Percentiles rank a stretch among this genome's conserved stretches.
Evolutionary conservation across 2,888 invertebrate species (phyloP).

Genomic region (Caenorhabditis uteleia): DNA sequence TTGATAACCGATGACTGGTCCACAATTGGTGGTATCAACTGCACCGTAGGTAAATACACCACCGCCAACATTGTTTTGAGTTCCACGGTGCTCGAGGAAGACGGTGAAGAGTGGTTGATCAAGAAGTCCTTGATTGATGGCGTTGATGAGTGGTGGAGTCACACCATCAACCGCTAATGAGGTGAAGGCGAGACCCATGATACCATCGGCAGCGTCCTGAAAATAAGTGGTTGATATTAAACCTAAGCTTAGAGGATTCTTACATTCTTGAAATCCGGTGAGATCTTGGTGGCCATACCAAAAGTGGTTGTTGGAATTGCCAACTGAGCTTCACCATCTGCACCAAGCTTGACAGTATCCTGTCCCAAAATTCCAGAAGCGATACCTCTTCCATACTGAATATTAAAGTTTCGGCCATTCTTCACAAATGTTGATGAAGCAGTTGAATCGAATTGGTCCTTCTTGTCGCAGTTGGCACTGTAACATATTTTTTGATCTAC

Average conservation of each 20-base stretch:
- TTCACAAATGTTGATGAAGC: constrained; percentile 82
- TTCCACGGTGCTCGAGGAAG: constrained; percentile 45
- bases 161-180: constrained; percentile 50
- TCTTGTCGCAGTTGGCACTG: constrained; percentile 9
- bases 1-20: constrained; percentile 38
- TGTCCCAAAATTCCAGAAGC: constrained; percentile 90
- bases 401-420: constrained; percentile 88
- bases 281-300: constrained; percentile 49
- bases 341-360: constrained; percentile 77
- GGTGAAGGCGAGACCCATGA: constrained; percentile 49
- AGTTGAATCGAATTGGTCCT: constrained; percentile 84
- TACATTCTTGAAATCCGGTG: constrained; percentile 41
- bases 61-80: constrained; percentile 46
- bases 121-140: constrained; percentile 49
- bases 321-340: constrained; percentile 25
- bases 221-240: too few relatives aligned
- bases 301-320: constrained; percentile 48
- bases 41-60: constrained; percentile 58
- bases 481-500: not conserved
- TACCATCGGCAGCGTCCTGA: constrained; percentile 49
- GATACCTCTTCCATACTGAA: constrained; percentile 88
- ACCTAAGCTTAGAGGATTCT: too few relatives aligned
- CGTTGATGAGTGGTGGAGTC: constrained; percentile 44
- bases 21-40: constrained; percentile 52
- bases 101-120: constrained; percentile 54